Evolutionary conservation across 1,140 invertebrate species (phyloP), one percentile per base, ranked within the genome.

Genomic region (Drosophila ananassae): DNA sequence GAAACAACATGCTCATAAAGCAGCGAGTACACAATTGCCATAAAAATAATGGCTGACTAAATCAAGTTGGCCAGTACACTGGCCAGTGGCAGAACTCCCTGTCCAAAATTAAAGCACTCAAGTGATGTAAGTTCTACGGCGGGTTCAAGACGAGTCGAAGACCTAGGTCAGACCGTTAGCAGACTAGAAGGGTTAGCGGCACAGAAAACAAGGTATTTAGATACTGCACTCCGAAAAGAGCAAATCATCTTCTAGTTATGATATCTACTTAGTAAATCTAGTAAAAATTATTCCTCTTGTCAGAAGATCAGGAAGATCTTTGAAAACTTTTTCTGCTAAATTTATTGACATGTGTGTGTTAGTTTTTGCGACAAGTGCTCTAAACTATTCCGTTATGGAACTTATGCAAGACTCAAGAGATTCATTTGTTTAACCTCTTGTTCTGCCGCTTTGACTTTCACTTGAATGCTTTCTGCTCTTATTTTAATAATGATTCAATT

Each of bases 401-500:
- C 25, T 72, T 72, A 60, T 59, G 68, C 48, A 72, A 71, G 34
- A 30, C 47, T 24, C 47, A 12, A 5, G 10, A 12, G 24, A 30
- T 28, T 24, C n/a, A 30, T 58, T 59, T 37, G 4, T 3, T 51
- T 44, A 22, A 17, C 8, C 17, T n/a, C n/a, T 37, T 8, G 47
- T 71, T 58, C 66, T 72, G 47, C 22, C 30, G 30, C 5, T 9
- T 46, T 32, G 22, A 24, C 81, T 85, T 85, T 85, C 81, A 81
- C 81, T 85, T 21, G 50, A 60, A 44, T 32, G 39, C 21, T 21
- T 55, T 58, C 46, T 73, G 60, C 55, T 50, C 69, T 63, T 50
- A 66, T 47, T 60, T 60, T 68, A 56, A 82, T 76, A 82, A 82
- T 76, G 66, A 78, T 87, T 82, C 68, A 61, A 76, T 87, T 79